Percentiles rank a stretch among this genome's conserved stretches.
These are phyloP conservation scores for Morus bassanus DNA, from an alignment of 2,797 vertebrate species.

Conservation along the genomic window DNA sequence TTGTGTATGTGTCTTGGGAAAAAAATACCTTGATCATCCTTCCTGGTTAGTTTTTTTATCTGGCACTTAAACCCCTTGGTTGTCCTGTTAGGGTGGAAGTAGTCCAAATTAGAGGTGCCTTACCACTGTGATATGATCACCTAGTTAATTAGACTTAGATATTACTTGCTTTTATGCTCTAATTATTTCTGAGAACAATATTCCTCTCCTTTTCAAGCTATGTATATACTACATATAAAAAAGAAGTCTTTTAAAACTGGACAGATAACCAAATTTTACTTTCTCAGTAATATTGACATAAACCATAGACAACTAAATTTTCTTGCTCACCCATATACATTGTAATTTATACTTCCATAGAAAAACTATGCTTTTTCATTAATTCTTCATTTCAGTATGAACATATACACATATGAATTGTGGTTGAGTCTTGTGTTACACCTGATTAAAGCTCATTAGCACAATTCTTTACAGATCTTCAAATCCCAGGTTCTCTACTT, in stretches of 20 bases:
- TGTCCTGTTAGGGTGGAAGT: slow-evolving; percentile 9
- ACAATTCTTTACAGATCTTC: neutral
- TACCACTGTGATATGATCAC: slow-evolving; percentile 3
- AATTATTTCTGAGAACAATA: slow-evolving; percentile 37
- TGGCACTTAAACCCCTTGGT: neutral
- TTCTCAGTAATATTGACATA: neutral
- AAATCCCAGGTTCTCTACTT: neutral
- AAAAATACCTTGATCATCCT: neutral
- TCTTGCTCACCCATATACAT: neutral
- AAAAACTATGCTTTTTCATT: neutral
- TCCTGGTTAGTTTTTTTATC: neutral
- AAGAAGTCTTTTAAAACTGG: neutral
- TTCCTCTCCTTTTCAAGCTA: neutral
- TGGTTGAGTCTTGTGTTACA: neutral
- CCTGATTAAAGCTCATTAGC: neutral
- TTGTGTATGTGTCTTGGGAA: neutral
- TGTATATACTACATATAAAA: neutral
- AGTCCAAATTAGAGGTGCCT: neutral
- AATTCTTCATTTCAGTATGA: neutral
- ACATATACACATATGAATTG: rapidly evolving
- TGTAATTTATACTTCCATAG: neutral
- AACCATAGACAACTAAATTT: neutral
- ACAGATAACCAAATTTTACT: neutral
- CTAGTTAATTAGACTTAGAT: slow-evolving; percentile 33
- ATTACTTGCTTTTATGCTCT: neutral